Conservation (phyloP, 2,888 invertebrate species). For the Chironomus tentans region DNA sequence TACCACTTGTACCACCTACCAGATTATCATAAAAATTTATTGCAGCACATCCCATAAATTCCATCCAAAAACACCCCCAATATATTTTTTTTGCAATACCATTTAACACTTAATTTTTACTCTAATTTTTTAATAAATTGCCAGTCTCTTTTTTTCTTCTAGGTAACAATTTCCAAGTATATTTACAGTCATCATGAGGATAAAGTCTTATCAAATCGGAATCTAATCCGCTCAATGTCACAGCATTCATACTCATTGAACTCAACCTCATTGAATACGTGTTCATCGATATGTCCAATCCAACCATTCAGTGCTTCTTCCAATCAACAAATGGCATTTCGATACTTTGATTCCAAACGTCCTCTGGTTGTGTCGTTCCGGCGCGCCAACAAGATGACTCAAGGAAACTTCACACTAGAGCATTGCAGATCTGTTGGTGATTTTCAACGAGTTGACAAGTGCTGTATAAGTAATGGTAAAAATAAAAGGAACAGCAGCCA, state of each 20-base stretch:
- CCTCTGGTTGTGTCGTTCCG: constrained; percentile 7
- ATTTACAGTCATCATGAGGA: not conserved
- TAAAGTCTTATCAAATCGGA: not conserved
- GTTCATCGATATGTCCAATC: constrained; percentile 11
- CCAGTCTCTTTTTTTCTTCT: constrained; percentile 14
- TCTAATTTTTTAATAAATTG: constrained; percentile 17
- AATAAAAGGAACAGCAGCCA: not conserved
- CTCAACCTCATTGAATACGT: constrained; percentile 12
- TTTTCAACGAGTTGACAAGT: not conserved
- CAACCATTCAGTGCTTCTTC: not conserved
- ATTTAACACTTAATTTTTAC: not conserved
- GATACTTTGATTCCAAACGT: constrained; percentile 15
- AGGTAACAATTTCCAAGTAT: constrained; percentile 20
- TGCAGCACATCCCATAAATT: too few species aligned
- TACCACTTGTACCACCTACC: too few species aligned
- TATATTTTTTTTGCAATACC: not conserved
- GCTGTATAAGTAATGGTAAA: not conserved
- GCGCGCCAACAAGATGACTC: not conserved
- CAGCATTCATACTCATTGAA: constrained; percentile 13
- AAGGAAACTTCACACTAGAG: not conserved
- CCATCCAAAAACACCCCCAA: too few species aligned
- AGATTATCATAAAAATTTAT: too few species aligned
- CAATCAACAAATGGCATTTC: constrained; percentile 7
- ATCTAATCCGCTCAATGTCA: constrained; percentile 9
- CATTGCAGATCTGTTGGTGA: not conserved